Evolutionary conservation across 2,888 invertebrate species (phyloP).

Genomic region (Drosophila rubida): DNA sequence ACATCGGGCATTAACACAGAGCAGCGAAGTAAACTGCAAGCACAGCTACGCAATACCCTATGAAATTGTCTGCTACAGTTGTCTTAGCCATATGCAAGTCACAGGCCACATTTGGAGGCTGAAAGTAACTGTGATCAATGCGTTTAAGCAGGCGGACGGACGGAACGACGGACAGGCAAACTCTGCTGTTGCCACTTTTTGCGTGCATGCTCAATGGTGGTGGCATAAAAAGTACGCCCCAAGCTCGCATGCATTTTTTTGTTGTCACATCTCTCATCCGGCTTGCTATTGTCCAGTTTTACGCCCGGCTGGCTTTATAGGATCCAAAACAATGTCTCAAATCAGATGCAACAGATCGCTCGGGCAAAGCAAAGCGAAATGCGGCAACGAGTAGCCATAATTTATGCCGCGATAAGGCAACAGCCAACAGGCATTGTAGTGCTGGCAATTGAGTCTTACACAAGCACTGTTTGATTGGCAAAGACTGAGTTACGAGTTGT

Average conservation of each 20-base stretch:
- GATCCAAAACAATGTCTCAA: conserved; percentile 38
- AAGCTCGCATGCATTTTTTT: not conserved
- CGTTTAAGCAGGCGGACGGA: not conserved
- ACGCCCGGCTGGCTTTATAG: conserved; percentile 17
- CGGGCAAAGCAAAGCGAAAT: not conserved
- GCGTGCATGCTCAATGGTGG: not conserved
- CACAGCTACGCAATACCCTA: not conserved
- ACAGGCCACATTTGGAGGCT: not conserved
- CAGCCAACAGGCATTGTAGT: no score
- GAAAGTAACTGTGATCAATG: not conserved
- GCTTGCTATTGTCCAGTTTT: conserved; percentile 21
- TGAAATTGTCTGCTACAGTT: no score
- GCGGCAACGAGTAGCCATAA: conserved; percentile 12
- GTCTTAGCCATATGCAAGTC: not conserved
- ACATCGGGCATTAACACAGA: conserved; percentile 23
- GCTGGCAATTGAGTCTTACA: no score
- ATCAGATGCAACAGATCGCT: conserved; percentile 52
- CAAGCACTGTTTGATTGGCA: no score
- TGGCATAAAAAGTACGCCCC: not conserved
- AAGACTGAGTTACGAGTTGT: no score
- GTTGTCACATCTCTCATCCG: not conserved
- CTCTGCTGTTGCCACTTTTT: not conserved
- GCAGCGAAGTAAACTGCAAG: not conserved
- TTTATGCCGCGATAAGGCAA: conserved; percentile 23
- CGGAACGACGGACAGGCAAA: not conserved